Percentiles rank a stretch among this genome's conserved stretches.
phyloP scores from a whole-genome alignment of 2,113 vertebrate genomes.

The Jaculus jaculus region DNA sequence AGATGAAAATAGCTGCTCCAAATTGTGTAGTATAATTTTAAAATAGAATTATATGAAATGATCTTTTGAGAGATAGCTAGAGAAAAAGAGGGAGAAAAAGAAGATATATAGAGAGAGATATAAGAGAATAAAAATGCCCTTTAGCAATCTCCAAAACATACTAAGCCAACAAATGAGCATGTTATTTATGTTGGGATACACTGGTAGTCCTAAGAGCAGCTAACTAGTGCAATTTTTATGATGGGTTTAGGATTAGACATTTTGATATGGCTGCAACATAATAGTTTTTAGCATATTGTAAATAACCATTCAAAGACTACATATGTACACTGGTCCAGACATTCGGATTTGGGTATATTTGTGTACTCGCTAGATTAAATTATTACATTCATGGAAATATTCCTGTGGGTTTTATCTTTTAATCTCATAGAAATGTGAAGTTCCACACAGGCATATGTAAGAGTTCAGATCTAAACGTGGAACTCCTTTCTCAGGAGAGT shows the following conservation, averaged over 20 bases:
- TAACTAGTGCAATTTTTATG: not conserved
- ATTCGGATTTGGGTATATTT: not conserved
- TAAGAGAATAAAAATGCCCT: not conserved
- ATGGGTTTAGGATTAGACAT: not conserved
- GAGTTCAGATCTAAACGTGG: slow-evolving; percentile 25
- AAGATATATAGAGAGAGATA: not conserved
- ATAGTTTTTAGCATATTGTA: slow-evolving; percentile 15
- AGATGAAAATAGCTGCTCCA: not conserved
- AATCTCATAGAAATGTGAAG: not conserved
- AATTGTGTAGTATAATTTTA: not conserved
- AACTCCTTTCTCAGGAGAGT: not conserved
- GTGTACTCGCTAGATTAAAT: not conserved
- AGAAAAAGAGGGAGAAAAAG: not conserved
- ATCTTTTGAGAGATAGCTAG: not conserved
- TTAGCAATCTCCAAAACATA: not conserved
- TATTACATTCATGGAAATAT: not conserved
- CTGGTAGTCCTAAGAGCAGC: not conserved
- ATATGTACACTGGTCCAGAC: not conserved
- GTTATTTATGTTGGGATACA: not conserved
- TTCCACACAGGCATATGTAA: not conserved
- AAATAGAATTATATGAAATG: not conserved
- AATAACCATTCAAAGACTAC: not conserved
- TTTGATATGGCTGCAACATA: not conserved
- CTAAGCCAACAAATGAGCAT: not conserved
- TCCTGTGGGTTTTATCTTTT: slow-evolving; percentile 28